phyloP scores from a whole-genome alignment of 2,797 vertebrate species.

The Phataginus tricuspis region DNA sequence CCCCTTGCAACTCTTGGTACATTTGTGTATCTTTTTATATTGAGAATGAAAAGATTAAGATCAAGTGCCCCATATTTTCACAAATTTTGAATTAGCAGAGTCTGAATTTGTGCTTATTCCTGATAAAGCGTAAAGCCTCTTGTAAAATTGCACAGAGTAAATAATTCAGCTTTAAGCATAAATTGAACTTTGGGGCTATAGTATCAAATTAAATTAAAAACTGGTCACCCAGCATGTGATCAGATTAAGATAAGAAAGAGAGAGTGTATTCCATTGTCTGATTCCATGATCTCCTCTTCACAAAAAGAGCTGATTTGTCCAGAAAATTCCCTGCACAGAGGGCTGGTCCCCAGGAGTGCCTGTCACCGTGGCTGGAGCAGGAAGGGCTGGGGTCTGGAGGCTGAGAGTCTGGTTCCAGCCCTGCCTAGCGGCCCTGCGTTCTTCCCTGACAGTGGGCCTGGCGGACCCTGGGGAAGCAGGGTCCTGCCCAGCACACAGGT shows the following conservation, averaged over 20 bases:
- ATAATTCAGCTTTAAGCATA: not conserved
- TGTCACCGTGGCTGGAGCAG: too few species aligned
- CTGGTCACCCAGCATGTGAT: not conserved
- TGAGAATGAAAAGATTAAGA: too few species aligned
- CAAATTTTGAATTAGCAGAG: not conserved
- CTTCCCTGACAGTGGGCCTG: not conserved
- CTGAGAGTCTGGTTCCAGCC: not conserved
- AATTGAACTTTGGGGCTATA: not conserved
- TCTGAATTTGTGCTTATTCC: not conserved
- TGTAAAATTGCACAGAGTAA: not conserved
- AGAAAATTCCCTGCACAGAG: too few species aligned
- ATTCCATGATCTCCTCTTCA: too few species aligned
- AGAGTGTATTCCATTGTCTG: too few species aligned
- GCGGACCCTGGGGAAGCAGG: rapidly evolving
- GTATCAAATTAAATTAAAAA: not conserved
- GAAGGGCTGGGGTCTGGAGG: too few species aligned
- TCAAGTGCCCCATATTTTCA: not conserved
- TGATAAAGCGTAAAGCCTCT: not conserved
- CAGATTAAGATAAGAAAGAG: not conserved
- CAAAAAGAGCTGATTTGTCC: too few species aligned
- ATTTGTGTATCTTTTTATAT: not conserved
- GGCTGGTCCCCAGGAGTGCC: too few species aligned
- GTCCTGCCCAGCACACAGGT: not conserved
- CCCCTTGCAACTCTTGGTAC: not conserved
- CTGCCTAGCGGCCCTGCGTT: rapidly evolving